Evolutionary conservation across 2,888 invertebrate species (phyloP), one percentile per base, ranked within the genome.

Genomic region (Augochlorella aurata): DNA sequence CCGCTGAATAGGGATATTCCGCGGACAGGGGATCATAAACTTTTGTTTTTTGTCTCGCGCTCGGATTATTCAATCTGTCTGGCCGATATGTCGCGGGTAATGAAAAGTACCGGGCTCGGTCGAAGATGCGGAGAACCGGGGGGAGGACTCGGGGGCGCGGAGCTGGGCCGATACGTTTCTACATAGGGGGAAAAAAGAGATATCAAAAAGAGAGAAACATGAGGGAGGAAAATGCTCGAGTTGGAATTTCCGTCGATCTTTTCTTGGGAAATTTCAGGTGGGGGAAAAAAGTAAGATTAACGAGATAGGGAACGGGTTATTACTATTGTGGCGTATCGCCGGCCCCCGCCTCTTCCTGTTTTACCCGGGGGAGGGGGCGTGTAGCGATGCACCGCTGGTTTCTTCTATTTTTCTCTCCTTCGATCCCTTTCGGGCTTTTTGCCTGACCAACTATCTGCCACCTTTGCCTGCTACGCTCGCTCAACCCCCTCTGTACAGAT

Each of bases 1-100:
- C 52, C 76, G 77, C 45, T 72, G 77, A 79, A 84, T 82, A 77
- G 76, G 73, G 65, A 72, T 69, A 71, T 77, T 71, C 68, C 65
- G 58, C 76, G 58, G 71, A 68, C 73, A 75, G 69, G 70, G 29
- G 71, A 72, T 82, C 82, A 74, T 83, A 83, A 79, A 79, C 63
- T 82, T 75, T 65, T 65, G 65, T 65, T 65, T 65, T 69, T 68
- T 72, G 50, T 52, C 68, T 66, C 49, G 70, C 70, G 71, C 79
- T 79, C 16, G 29, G 63, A 82, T 82, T 73, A 58, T 75, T 82
- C 83, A 70, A 84, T 82, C 79, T 61, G 74, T 76, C 82, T 70
- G 54, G 74, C 61, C 66, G 65, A 82, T 79, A 77, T 75, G 66
- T 67, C 24, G 52, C 49, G 29, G 61, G 73, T 54, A 81, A 81